phyloP scores from a whole-genome alignment of 2,888 invertebrate genomes.

The Drosophila pseudotalamancana region DNA sequence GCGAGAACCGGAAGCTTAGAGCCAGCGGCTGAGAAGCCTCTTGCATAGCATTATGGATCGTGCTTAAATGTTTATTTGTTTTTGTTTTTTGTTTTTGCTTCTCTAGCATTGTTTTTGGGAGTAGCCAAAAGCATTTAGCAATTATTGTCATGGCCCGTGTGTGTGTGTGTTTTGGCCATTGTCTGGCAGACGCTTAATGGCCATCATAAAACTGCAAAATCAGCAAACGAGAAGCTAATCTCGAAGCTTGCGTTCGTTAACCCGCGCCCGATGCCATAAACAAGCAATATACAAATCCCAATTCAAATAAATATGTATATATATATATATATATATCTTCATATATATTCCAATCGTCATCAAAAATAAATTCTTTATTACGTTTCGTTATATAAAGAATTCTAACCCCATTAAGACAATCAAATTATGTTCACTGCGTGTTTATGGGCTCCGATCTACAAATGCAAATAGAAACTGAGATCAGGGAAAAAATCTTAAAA shows the following conservation, averaged over 20 bases:
- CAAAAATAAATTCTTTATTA: constrained; percentile 43
- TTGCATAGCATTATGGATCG: constrained; percentile 1
- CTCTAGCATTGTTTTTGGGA: constrained; percentile 27
- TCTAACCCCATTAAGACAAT: constrained; percentile 42
- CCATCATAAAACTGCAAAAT: constrained; percentile 50
- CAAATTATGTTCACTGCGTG: constrained; percentile 68
- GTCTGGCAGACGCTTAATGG: constrained; percentile 57
- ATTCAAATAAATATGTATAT: no score
- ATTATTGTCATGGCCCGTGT: constrained; percentile 62
- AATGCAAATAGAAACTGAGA: constrained; percentile 30
- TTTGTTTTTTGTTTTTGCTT: neutral
- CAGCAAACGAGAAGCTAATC: constrained; percentile 30
- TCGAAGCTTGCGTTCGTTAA: constrained; percentile 57
- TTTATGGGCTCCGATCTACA: constrained; percentile 50
- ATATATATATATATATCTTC: constrained; percentile 9
- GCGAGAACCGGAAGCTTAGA: constrained; percentile 43
- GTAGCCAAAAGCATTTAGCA: constrained; percentile 74
- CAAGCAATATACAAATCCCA: constrained; percentile 14
- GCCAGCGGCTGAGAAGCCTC: neutral
- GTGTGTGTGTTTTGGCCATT: constrained; percentile 49
- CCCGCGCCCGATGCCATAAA: constrained; percentile 43
- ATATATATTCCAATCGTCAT: constrained; percentile 43
- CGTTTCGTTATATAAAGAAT: constrained; percentile 52
- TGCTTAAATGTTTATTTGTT: neutral
- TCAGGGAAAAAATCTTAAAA: neutral